Evolutionary conservation across 2,113 vertebrate genomes (phyloP), one percentile per base, ranked within the genome.

Genomic region (Chionomys nivalis): DNA sequence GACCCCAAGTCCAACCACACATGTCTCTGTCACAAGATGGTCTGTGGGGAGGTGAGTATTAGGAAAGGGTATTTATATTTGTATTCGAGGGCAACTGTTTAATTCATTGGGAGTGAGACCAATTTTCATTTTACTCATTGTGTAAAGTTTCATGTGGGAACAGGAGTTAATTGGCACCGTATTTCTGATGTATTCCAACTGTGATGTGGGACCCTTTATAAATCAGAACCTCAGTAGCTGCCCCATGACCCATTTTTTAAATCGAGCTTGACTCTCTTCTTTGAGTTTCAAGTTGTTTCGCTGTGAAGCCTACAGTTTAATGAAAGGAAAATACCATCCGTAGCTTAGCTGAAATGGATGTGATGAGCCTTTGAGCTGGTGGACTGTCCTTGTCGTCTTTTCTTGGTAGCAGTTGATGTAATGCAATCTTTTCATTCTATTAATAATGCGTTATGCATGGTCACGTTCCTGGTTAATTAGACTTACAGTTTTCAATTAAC

Each of bases 381-480:
- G 91, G 86, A 94, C 95, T 97, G 97, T 97, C 97, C 97, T 98
- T 97, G 95, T 96, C 93, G 89, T 61, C 93, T 97, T 94, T 94
- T 95, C 90, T 87, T 95, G 93, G 61, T 89, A 95, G 92, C 86
- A 79, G 82, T 95, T 94, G 91, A 82, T 94, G n/a, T 85, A 95
- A 97, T 91, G 91, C 28, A 39, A 31, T 95, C 96, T 95, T 97
- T 96, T 94, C 78, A 79, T 97, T 97, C 86, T 95, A 17, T 96
- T 98, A 97, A 93, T 97, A 96, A 97, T 95, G 90, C n/a, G 95
- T 94, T 98, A 96, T 97, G 97, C 97, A 95, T 96, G 96, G 93
- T 93, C 92, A 94, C 44, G 90, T 75, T 8, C 86, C 83, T 97
- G 49, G 47, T 94, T 98, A 97, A 97, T 98, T 97, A 97, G 94